Base-by-base conservation (phyloP, 2,888 invertebrate genomes). In the Melanchra persicariae region DNA sequence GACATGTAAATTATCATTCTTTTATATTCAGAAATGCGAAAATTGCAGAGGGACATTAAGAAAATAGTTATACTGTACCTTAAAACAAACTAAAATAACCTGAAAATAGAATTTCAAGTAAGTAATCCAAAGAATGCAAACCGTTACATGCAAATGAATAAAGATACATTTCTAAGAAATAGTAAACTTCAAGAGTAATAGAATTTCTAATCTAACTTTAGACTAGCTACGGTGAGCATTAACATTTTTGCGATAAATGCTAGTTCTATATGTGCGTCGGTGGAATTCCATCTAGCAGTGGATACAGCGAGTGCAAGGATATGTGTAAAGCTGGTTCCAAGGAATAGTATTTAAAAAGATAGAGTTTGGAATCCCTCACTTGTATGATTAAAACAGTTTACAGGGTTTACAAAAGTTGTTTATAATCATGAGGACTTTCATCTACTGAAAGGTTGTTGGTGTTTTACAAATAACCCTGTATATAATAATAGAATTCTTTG, bases 171-270 rank as follows among this genome's bases (percentile, higher is more conserved):
- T n/a, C 51, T 37, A 64, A 69, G 51, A 52, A 74, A 64, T 57
- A 40, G 61, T 66, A 6, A 65, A 60, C 60, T 64, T 64, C n/a
- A 58, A 62, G 26, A 67, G 75, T 59, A 62, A 67, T 55, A 60
- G 59, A 77, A 80, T 74, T 77, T 80, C 59, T 77, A 77, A 74
- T 80, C 63, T 80, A 34, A 80, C 26, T 60, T 68, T 60, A 67
- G 60, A 67, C 54, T 59, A 51, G 26, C 52, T 79, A 26, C 30
- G n/a, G 30, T 55, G 51, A 60, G 55, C 75, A 68, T 80, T 80
- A 60, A 74, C 68, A 75, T 63, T 60, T 68, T 60, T 74, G 49
- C 61, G 47, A 79, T 74, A 57, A 60, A 70, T 47, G 79, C 59
- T 47, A 77, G 58, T 60, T 63, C 55, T 68, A 17, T 79, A 68